These are phyloP conservation scores for Orchestes rusci DNA, from an alignment of 2,888 invertebrate species.

Conservation along the genomic window DNA sequence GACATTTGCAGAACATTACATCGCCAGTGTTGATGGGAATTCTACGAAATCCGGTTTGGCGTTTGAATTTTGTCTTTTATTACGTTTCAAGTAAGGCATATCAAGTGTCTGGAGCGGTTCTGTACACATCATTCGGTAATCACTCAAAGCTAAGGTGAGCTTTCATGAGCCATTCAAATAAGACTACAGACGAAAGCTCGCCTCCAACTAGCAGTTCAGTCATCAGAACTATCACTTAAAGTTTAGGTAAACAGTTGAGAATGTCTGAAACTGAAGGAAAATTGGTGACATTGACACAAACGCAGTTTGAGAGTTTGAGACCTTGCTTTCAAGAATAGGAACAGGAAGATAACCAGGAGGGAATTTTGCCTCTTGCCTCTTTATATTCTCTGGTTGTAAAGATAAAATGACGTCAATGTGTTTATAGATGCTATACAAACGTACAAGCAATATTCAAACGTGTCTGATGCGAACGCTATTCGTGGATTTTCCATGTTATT, in stretches of 20 bases:
- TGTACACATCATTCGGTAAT: background rate
- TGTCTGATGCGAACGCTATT: background rate
- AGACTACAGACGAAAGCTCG: background rate
- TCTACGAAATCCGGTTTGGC: no score
- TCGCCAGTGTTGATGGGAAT: no score
- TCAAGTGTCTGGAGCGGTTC: no score
- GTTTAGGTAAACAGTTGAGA: background rate
- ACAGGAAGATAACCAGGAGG: background rate
- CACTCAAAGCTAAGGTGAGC: background rate
- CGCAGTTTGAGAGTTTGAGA: background rate
- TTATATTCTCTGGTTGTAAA: background rate
- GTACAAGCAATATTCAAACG: background rate
- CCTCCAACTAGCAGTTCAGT: background rate
- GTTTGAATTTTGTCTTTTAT: no score
- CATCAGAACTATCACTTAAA: background rate
- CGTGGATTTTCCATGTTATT: background rate
- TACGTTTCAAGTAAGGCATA: no score
- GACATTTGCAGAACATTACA: background rate
- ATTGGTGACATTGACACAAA: background rate
- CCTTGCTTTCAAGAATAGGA: background rate
- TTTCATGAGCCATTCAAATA: background rate
- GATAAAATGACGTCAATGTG: background rate
- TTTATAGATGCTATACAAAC: constrained; percentile 1
- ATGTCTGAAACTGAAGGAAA: background rate
- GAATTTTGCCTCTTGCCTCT: background rate